Conservation (phyloP, 2,113 vertebrate species). For the Octodon degus region DNA sequence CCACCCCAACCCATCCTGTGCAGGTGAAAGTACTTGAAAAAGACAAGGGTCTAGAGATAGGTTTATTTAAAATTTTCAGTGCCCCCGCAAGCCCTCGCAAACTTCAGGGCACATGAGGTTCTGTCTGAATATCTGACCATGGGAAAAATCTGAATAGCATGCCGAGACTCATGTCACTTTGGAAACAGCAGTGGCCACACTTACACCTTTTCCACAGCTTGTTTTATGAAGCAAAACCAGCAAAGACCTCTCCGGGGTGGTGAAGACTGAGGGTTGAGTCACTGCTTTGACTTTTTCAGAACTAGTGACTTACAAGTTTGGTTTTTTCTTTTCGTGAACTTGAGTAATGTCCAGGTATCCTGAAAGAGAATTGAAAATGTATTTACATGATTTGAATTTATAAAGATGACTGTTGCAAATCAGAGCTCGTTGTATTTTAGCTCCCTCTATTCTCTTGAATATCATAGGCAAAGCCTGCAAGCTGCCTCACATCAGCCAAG, state of each 20-base stretch:
- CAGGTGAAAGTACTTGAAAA: not conserved
- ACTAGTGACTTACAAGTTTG: not conserved
- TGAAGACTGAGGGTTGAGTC: not conserved
- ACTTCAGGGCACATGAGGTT: not conserved
- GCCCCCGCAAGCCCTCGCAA: not conserved
- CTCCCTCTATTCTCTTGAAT: not conserved
- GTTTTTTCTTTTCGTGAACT: not conserved
- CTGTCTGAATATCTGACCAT: not conserved
- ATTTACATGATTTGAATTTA: conserved; percentile 26
- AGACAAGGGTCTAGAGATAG: not conserved
- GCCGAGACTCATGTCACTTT: not conserved
- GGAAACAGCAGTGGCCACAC: not conserved
- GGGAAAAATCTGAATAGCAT: not conserved
- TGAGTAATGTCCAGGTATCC: not conserved
- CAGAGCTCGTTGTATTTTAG: not conserved
- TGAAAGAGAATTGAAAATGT: not conserved
- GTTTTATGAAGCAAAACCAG: not conserved
- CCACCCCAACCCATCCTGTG: not conserved
- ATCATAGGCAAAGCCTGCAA: not conserved
- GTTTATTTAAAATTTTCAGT: not conserved
- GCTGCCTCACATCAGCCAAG: not conserved
- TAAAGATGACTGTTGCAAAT: conserved; percentile 32
- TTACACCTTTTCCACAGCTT: not conserved
- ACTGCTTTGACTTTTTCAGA: conserved; percentile 35
- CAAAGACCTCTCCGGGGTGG: not conserved